Base-by-base conservation (phyloP, 2,888 invertebrate genomes). In the Dryocosmus kuriphilus region DNA sequence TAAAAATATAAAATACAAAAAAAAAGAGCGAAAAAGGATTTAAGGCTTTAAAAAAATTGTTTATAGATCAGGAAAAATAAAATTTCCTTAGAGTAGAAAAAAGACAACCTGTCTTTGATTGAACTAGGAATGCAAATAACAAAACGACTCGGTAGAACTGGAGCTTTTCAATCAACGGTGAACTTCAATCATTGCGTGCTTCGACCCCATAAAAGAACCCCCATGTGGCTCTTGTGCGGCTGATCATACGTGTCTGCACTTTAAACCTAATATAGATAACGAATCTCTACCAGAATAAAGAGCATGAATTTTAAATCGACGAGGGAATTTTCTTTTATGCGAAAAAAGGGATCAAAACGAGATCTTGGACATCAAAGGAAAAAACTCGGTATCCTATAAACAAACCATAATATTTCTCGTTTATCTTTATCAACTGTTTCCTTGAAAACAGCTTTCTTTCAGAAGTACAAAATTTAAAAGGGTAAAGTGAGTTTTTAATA, bases 231-330 rank as follows among this genome's bases (percentile, higher is more conserved):
- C 24, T 24, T 57, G 5, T 22, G 22, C 57, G 57, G 57, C 57
- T 22, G 81, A 81, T 83, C 79, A 76, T 80, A 77, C 78, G 65
- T 80, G 77, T 78, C 82, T 81, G 82, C 81, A 77, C 81, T 85
- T 79, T 46, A 83, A 87, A 84, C 82, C 82, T 77, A 83, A 86
- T 85, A 85, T 80, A 85, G 87, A 88, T 88, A 88, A 88, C 84
- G 84, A 83, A 79, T 81, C 79, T 79, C 71, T 74, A 61, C 75
- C 65, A 38, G 77, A 80, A 83, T 79, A 76, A 77, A 76, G 79
- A 82, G 82, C 79, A 78, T 74, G 77, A 81, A 79, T 79, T 79
- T 81, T 75, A 77, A 80, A 81, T 80, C 79, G 74, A 76, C 76
- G 74, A 63, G 73, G 74, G 78, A 63, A 67, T 76, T 57, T 57